These are phyloP conservation scores for Apotomis betuletana DNA, from an alignment of 2,888 invertebrate species.

Conservation along the genomic window DNA sequence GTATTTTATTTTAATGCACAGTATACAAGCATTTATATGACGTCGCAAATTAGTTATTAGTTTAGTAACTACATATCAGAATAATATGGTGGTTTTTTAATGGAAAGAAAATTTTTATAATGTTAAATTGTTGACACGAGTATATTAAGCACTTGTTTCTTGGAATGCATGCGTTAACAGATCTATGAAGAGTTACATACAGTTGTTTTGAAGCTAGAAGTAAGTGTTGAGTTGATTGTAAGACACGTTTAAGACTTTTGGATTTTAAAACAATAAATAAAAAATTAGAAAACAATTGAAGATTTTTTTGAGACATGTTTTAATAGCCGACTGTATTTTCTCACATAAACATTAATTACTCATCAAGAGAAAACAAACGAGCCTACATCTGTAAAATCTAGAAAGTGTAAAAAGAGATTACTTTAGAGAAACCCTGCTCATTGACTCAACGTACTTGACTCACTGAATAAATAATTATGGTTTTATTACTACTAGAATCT, in stretches of 20 bases:
- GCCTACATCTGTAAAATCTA: too few relatives aligned
- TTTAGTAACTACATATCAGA: constrained; percentile 21
- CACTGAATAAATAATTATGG: too few relatives aligned
- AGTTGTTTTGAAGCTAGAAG: background rate
- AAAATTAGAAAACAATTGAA: background rate
- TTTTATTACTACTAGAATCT: too few relatives aligned
- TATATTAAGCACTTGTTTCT: background rate
- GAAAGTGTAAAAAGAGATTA: too few relatives aligned
- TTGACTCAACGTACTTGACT: too few relatives aligned
- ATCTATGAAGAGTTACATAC: constrained; percentile 12
- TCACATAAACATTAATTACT: too few relatives aligned
- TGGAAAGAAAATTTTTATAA: background rate
- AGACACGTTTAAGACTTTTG: background rate
- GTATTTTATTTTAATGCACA: constrained; percentile 16
- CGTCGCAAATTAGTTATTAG: constrained; percentile 11
- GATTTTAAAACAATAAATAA: background rate
- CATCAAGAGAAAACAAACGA: too few relatives aligned
- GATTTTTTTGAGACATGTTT: background rate
- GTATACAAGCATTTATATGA: constrained; percentile 24
- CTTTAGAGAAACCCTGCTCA: too few relatives aligned
- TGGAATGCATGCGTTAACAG: background rate
- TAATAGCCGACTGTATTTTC: too few relatives aligned
- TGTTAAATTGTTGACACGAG: constrained; percentile 14
- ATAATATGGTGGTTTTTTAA: background rate
- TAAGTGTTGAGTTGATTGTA: constrained; percentile 19